Base-by-base conservation (phyloP, 2,113 vertebrate genomes). In the Choloepus hoffmanni region DNA sequence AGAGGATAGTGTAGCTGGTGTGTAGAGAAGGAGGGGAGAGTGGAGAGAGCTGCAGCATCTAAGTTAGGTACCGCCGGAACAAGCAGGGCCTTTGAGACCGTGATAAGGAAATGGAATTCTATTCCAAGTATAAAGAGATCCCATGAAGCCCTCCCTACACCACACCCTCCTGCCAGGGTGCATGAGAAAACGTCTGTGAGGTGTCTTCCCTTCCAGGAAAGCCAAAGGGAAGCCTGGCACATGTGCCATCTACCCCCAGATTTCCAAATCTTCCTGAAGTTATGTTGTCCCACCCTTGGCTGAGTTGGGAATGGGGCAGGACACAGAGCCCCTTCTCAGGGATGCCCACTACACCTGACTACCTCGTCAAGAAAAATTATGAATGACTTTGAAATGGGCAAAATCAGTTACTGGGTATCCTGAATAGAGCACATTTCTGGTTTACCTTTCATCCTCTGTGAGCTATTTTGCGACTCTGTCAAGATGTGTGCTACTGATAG, bases 211-310 rank as follows among this genome's bases (percentile, higher is more conserved):
- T 68, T 89, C 30, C 8, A 26, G 36, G 40, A 36, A 67, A 77
- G 55, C 45, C 26, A 40, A 11, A 18, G 10, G 23, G 60, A 53
- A 65, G 6, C 23, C 30, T 30, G 73, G 15, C 3, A 50, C 4
- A 10, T 26, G 14, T 48, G 33, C 58, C 68, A 1, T 72, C 4
- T n/a, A 23, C 19, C 21, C 15, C 4, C 0, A 0, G 1, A 5
- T 36, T 8, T 28, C 16, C 58, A n/a, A 28, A 77, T 28, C 36
- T 55, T 36, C 55, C 60, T 50, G 60, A 50, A 33, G 45, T 78
- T 85, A 21, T 72, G 60, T 85, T 63, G 36, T 24, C 63, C 26
- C 5, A 50, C 16, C 13, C n/a, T 40, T 82, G 21, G 60, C 45
- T 95, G 76, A 53, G 45, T 24, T 85, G 23, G 28, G 65, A 70